Conservation (phyloP, 2,888 invertebrate genomes). For the Allolobophora icterica region DNA sequence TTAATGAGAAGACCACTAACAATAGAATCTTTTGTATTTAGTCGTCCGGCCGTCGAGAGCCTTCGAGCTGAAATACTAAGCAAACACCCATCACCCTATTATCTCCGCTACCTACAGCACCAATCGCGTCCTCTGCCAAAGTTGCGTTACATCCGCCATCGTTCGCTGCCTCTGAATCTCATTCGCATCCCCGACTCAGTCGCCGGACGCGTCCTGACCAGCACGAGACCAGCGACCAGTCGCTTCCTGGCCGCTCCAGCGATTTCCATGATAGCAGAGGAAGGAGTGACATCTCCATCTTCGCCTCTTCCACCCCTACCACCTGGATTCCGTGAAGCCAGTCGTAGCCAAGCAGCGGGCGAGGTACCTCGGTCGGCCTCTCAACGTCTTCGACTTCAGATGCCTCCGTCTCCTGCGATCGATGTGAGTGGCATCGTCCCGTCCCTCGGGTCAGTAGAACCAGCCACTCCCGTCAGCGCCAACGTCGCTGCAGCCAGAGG, state of each 20-base stretch:
- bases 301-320: slow-evolving; percentile 19
- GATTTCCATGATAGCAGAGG: slow-evolving; percentile 18
- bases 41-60: slow-evolving; percentile 13
- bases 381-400: slow-evolving; percentile 2
- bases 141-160: background rate
- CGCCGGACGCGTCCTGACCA: background rate
- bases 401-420: slow-evolving; percentile 23
- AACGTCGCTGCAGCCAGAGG: background rate
- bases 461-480: slow-evolving; percentile 22
- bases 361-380: background rate
- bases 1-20: background rate
- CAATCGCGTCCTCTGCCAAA: background rate
- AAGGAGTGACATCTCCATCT: background rate
- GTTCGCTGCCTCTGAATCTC: background rate
- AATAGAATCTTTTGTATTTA: background rate
- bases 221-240: background rate
- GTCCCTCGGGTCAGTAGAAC: background rate
- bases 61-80: slow-evolving; percentile 1
- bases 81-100: background rate
- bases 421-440: slow-evolving; percentile 18
- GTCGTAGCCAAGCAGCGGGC: background rate
- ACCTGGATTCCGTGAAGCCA: slow-evolving; percentile 8
- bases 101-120: background rate
- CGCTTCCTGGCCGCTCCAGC: background rate
- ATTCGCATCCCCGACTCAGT: background rate